Evolutionary conservation across 1,140 invertebrate species (phyloP).

Genomic region (Lasaia peninsularis): DNA sequence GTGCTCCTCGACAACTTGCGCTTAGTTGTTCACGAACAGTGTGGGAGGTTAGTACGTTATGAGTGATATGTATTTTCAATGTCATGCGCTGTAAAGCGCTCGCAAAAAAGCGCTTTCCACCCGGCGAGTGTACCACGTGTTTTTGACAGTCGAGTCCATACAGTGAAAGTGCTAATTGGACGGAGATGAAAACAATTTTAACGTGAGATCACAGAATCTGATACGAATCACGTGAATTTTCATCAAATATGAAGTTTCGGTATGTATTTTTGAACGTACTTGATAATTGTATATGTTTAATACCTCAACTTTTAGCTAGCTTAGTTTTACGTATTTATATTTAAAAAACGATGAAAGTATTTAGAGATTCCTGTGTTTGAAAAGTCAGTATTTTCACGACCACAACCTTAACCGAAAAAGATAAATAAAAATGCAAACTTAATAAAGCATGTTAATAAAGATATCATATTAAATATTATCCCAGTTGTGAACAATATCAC

Average conservation of each 20-base stretch:
- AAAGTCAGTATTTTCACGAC: too few species aligned
- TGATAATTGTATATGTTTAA: too few species aligned
- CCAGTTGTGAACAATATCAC: too few species aligned
- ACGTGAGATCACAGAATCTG: slow-evolving; percentile 10
- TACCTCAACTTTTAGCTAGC: too few species aligned
- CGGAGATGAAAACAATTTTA: slow-evolving; percentile 10
- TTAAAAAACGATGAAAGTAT: not conserved
- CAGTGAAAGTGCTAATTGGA: slow-evolving; percentile 19
- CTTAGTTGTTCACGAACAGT: slow-evolving; percentile 75
- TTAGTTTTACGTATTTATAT: not conserved
- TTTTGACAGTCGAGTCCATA: slow-evolving; percentile 52
- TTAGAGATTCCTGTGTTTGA: too few species aligned
- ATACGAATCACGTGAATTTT: slow-evolving; percentile 12
- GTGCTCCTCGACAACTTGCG: slow-evolving; percentile 70
- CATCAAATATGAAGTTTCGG: slow-evolving; percentile 48
- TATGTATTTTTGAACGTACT: slow-evolving; percentile 30
- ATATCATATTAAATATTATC: too few species aligned
- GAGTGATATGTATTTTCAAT: slow-evolving; percentile 57
- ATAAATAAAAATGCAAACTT: too few species aligned
- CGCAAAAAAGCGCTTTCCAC: slow-evolving; percentile 52
- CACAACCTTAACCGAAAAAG: too few species aligned
- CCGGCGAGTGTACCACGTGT: slow-evolving; percentile 55
- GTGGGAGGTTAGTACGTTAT: slow-evolving; percentile 72
- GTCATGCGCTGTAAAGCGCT: slow-evolving; percentile 57
- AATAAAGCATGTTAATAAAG: too few species aligned